Evolutionary conservation across 2,797 vertebrate genomes (phyloP).

Genomic region (Crossoptilon crossoptilon): DNA sequence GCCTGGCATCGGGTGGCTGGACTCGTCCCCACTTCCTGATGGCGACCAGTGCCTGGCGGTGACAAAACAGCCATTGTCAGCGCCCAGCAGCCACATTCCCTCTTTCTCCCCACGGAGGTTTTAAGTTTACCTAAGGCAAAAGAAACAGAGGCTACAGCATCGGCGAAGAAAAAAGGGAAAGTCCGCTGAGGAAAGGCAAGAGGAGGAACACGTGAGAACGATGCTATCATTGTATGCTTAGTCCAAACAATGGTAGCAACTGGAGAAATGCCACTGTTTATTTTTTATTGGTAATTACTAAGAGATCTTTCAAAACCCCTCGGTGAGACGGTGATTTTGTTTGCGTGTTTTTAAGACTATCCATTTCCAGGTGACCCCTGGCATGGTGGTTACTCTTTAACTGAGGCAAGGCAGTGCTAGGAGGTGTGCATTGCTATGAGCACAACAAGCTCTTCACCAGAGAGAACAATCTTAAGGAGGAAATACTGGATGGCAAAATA

Average conservation of each 20-base stretch:
- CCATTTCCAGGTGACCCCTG: conserved; percentile 66
- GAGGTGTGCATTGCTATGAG: conserved; percentile 35
- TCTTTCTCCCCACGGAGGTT: conserved; percentile 78
- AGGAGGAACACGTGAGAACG: background rate
- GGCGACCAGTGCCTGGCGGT: conserved; percentile 86
- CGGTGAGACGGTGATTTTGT: conserved; percentile 2
- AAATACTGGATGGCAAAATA: conserved; percentile 70
- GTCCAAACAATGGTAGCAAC: background rate
- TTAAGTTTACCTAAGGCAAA: conserved; percentile 80
- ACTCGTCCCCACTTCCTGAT: conserved; percentile 86
- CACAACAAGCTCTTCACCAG: conserved; percentile 67
- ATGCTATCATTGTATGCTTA: accelerated
- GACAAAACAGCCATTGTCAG: conserved; percentile 94
- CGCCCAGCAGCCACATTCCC: conserved; percentile 72
- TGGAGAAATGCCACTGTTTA: background rate
- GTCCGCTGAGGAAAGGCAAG: background rate
- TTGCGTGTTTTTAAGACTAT: conserved; percentile 46
- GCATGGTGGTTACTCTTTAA: conserved; percentile 63
- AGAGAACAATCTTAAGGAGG: conserved; percentile 74
- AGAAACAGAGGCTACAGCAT: conserved; percentile 18
- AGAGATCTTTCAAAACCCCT: conserved; percentile 14
- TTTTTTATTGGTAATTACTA: conserved; percentile 19
- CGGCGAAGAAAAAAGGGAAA: background rate
- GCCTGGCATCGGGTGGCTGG: conserved; percentile 86
- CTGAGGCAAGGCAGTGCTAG: background rate